A percentile compares a stretch with the other conserved stretches of the same genome.
Evolutionary conservation across 2,113 vertebrate genomes (phyloP).

Genomic region (Pedionomus torquatus): DNA sequence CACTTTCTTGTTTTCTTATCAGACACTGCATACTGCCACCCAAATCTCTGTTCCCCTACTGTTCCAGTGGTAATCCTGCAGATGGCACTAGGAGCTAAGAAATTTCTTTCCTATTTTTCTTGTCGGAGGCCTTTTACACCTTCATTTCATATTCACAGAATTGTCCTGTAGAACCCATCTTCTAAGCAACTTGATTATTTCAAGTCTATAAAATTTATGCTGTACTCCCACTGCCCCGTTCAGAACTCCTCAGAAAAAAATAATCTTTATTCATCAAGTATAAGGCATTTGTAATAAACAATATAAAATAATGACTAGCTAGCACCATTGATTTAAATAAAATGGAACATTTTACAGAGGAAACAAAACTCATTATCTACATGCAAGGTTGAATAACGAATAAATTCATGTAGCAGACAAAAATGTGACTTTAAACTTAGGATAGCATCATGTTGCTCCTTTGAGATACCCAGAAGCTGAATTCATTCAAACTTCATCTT

Average conservation of each 20-base stretch:
- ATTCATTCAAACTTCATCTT: background rate
- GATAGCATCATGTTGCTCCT: background rate
- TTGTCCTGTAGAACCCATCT: background rate
- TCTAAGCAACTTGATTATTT: background rate
- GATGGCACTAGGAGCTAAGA: slow-evolving; percentile 22
- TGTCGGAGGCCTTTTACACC: slow-evolving; percentile 23
- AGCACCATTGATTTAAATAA: background rate
- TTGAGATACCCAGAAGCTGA: background rate
- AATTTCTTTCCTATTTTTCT: background rate
- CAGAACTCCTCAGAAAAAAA: background rate
- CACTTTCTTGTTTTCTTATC: background rate
- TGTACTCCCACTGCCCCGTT: background rate
- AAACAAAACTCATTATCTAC: background rate
- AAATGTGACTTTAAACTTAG: background rate
- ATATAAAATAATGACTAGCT: background rate
- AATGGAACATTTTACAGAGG: background rate
- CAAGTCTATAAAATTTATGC: background rate
- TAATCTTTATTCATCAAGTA: background rate
- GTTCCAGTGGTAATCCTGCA: background rate
- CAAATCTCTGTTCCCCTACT: background rate
- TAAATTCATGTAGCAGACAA: background rate
- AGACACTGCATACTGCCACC: background rate
- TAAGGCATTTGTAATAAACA: background rate
- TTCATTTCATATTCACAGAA: background rate
- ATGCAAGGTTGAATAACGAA: background rate